Evolutionary conservation across 2,888 invertebrate species (phyloP), one percentile per base, ranked within the genome.

Genomic region (Drosophila paucipuncta): DNA sequence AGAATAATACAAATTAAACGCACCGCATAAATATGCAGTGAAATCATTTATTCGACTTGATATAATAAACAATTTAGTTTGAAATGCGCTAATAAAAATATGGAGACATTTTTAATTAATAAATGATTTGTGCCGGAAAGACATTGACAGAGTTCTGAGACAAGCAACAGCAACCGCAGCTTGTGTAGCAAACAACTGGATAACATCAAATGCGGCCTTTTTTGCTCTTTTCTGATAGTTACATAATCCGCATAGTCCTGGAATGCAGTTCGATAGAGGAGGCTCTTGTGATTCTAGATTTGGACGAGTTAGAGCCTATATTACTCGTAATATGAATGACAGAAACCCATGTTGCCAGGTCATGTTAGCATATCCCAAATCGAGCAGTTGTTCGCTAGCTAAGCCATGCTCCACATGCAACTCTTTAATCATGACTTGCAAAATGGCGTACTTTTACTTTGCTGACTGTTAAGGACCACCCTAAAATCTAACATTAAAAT

Each of bases 1-100:
- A n/a, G 1, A 47, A 53, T n/a, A 33, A 58, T 28, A 1, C n/a
- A 22, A 16, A 13, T 0, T 0, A 1, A 31, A n/a, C 5, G 1
- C 16, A 2, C 37, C 25, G 11, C 57, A n/a, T 30, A 63, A 59
- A 54, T 52, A 50, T 55, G 66, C 60, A n/a, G 25, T 18, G 2
- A n/a, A 28, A 0, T 13, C 4, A n/a, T 49, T 41, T 13, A 33
- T n/a, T 55, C 41, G 13, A 10, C 16, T 33, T 30, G 53, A 18
- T 18, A 18, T 35, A 65, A 63, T n/a, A 33, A 16, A 41, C 3
- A 33, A 5, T 62, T 31, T 49, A 25, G 25, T 69, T 41, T 30
- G 1, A 37, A 43, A 68, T 41, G 10, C 25, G 5, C 4, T 66
- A 22, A 16, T 13, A n/a, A n/a, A 31, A 47, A 22, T 25, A 9